Evolutionary conservation across 2,888 invertebrate species (phyloP), one percentile per base, ranked within the genome.

Genomic region (Hipparchia sbordonii): DNA sequence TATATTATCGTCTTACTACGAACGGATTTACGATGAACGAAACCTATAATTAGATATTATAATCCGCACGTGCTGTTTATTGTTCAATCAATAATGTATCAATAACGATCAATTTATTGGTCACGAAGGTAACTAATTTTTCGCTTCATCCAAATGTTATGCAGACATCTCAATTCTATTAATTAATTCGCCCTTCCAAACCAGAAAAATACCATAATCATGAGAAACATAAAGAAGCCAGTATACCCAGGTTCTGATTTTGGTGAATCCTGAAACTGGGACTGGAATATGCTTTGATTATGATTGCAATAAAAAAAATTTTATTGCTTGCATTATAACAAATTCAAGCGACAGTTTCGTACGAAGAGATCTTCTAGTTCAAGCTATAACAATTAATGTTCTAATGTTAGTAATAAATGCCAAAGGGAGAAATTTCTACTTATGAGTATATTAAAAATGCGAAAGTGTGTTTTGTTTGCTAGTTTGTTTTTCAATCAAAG

Each of bases 41-140:
- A 65, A 65, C 52, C 52, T 65, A 65, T 52, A 33, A 6, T 33
- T 12, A 51, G 33, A 33, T 7, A 65, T 6, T 33, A 33, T 23
- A 51, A 63, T 52, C 6, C 13, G 45, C 56, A 67, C 67, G 67
- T 65, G 65, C 23, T 33, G 10, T 65, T 65, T 12, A 10, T 63
- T 23, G 9, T 52, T 51, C 48, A 63, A 33, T 46, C 46, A 46
- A 48, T 52, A 33, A 52, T 12, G 59, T 10, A 59, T 6, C 33
- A 63, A 45, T 12, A 62, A 62, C 63, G 13, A 48, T 48, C 9
- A 63, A 48, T 63, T 13, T 63, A 13, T 63, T 48, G n/a, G 54
- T 45, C 54, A 8, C 66, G n/a, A 66, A 52, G 33, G 23, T 33
- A 39, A 12, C 23, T 12, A 66, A n/a, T 66, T 54, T 52, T 54